Conservation (phyloP, 1,140 invertebrate species). For the Drosophila ogumai region DNA sequence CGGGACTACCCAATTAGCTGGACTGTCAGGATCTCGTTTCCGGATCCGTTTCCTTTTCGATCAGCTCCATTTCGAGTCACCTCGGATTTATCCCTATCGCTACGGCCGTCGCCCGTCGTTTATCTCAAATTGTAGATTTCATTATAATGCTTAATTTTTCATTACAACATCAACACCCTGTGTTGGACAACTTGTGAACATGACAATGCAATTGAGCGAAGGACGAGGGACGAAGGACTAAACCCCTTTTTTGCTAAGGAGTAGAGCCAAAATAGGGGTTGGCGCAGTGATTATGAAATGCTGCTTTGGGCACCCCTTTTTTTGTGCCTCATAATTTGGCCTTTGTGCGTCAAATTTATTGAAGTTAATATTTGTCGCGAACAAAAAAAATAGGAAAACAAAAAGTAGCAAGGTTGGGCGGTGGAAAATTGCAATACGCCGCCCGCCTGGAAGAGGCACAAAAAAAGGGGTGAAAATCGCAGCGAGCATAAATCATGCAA, state of each 20-base stretch:
- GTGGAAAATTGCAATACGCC: conserved; percentile 40
- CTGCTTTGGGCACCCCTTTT: conserved; percentile 47
- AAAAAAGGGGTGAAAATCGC: conserved; percentile 52
- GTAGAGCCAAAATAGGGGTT: conserved; percentile 13
- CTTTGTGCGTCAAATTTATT: conserved; percentile 76
- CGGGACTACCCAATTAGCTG: conserved; percentile 39
- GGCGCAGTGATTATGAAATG: conserved; percentile 24
- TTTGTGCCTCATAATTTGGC: conserved; percentile 56
- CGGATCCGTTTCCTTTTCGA: conserved; percentile 1
- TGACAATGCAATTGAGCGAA: conserved; percentile 78
- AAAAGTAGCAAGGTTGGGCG: conserved; percentile 2
- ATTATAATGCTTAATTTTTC: conserved; percentile 80
- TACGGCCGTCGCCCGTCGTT: conserved; percentile 20
- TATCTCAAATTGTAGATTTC: conserved; percentile 65
- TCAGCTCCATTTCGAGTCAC: conserved; percentile 41
- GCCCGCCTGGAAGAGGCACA: not conserved
- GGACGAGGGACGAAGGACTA: conserved; percentile 19
- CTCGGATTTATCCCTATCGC: conserved; percentile 21
- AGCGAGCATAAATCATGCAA: conserved; percentile 81
- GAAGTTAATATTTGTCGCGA: conserved; percentile 81
- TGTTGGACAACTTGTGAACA: conserved; percentile 80
- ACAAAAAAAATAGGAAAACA: conserved; percentile 6
- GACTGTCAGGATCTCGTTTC: conserved; percentile 32
- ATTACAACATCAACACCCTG: conserved; percentile 82
- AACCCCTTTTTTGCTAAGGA: not conserved